Base-by-base conservation (phyloP, 2,888 invertebrate genomes). In the Oscheius sp. region DNA sequence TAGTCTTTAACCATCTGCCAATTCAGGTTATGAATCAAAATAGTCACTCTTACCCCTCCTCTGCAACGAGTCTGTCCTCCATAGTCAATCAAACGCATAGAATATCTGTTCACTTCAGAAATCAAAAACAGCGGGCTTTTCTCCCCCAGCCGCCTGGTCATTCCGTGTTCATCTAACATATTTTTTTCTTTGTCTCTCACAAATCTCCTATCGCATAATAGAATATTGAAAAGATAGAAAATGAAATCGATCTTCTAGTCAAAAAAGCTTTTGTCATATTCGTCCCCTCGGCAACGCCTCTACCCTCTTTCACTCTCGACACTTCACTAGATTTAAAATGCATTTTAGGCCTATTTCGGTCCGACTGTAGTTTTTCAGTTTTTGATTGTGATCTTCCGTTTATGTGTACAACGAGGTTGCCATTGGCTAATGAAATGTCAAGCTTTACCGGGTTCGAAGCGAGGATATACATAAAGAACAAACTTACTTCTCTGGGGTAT, bases 371-470 rank as follows among this genome's bases (percentile, higher is more conserved):
- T 65, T 32, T 65, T 32, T 50, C 55, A 68, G 53, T 32, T 68
- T 68, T 51, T 68, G 37, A 68, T 68, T 68, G 53, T 68, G 68
- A 68, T 68, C 68, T 68, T 63, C 63, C 63, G 63, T 63, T 68
- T 68, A 68, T 68, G 68, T 68, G 68, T 68, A 68, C 68, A 68
- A 68, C 68, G 68, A 68, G 53, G 51, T 68, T 55, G 55, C 68
- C 68, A 55, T 37, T 35, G 68, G 68, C 35, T 42, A 42, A 42
- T 42, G 42, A 42, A 42, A 42, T 42, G 42, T 42, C 42, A 42
- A 42, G 42, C 42, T 3, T 42, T 42, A 42, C 21, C 7, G 42
- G 3, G 42, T 7, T 42, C 7, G 3, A 42, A 7, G 42, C 42
- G 7, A 42, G 7, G 7, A 3, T 42, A 42, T 42, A 42, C 3